Evolutionary conservation across 2,888 invertebrate species (phyloP).

Genomic region (Drosophila peninsularis): DNA sequence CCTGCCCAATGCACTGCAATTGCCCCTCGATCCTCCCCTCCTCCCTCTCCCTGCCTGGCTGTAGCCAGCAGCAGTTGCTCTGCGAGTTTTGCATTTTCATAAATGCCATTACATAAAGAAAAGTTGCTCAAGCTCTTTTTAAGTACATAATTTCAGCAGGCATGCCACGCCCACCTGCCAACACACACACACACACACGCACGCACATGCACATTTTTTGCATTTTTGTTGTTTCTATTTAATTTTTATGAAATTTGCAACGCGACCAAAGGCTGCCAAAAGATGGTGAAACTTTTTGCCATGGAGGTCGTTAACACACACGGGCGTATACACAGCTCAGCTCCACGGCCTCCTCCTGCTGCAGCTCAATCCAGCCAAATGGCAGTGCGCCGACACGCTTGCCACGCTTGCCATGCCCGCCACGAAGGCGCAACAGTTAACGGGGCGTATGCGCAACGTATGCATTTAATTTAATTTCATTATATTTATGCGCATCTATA

Average conservation of each 20-base stretch:
- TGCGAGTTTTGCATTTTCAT: conserved; percentile 73
- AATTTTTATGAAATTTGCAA: conserved; percentile 80
- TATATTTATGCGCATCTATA: conserved; percentile 79
- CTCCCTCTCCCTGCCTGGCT: background rate
- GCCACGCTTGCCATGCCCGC: conserved; percentile 14
- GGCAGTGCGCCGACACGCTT: conserved; percentile 4
- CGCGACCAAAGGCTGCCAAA: conserved; percentile 74
- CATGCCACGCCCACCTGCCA: conserved; percentile 38
- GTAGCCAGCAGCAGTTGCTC: conserved; percentile 7
- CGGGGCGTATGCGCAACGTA: conserved; percentile 81
- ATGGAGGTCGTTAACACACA: conserved; percentile 72
- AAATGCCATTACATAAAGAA: conserved; percentile 74
- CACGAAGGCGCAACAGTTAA: conserved; percentile 73
- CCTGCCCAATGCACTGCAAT: conserved; percentile 1
- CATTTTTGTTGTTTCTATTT: conserved; percentile 70
- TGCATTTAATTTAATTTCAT: conserved; percentile 81
- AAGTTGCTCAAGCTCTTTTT: conserved; percentile 78
- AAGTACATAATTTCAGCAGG: conserved; percentile 70
- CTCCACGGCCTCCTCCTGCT: background rate
- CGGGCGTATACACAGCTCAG: conserved; percentile 35
- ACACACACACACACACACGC: conserved; percentile 24
- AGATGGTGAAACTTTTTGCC: conserved; percentile 72
- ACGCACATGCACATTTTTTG: conserved; percentile 31
- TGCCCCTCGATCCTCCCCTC: background rate
- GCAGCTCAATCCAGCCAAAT: background rate